A percentile compares a stretch with the other conserved stretches of the same genome.
Evolutionary conservation across 2,888 invertebrate genomes (phyloP).

Genomic region (Spodoptera picta): DNA sequence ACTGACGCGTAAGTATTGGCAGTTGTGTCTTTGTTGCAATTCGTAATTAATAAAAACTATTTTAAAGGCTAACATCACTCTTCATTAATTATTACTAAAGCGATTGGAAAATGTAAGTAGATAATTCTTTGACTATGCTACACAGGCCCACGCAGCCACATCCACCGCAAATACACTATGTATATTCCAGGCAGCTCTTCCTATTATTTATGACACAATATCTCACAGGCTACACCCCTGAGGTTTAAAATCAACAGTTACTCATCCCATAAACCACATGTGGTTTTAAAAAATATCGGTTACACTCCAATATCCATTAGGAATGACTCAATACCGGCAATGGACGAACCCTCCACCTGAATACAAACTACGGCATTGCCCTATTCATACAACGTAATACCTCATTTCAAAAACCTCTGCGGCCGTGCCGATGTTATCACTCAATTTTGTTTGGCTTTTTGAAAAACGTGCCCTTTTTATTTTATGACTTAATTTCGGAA

Average conservation of each 20-base stretch:
- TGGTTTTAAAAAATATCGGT: constrained; percentile 59
- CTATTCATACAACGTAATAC: constrained; percentile 70
- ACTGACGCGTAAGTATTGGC: no score
- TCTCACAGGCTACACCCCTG: constrained; percentile 28
- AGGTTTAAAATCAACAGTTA: constrained; percentile 52
- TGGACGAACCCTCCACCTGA: constrained; percentile 68
- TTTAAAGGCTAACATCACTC: no score
- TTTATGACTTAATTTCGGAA: constrained; percentile 53
- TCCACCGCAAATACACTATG: constrained; percentile 16
- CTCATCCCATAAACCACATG: constrained; percentile 58
- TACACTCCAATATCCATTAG: constrained; percentile 69
- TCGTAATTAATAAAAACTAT: no score
- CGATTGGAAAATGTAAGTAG: no score
- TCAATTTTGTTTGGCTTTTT: constrained; percentile 63
- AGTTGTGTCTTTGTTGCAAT: no score
- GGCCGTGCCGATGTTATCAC: constrained; percentile 71
- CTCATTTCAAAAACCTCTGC: constrained; percentile 75
- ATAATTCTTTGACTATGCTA: no score
- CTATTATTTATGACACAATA: constrained; percentile 43
- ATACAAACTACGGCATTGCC: constrained; percentile 78
- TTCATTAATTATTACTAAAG: no score
- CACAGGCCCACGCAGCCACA: no score
- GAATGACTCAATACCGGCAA: constrained; percentile 75
- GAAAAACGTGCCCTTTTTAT: constrained; percentile 60
- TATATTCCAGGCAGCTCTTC: constrained; percentile 28